Base-by-base conservation (phyloP, 2,888 invertebrate genomes). In the Ophraella communa region DNA sequence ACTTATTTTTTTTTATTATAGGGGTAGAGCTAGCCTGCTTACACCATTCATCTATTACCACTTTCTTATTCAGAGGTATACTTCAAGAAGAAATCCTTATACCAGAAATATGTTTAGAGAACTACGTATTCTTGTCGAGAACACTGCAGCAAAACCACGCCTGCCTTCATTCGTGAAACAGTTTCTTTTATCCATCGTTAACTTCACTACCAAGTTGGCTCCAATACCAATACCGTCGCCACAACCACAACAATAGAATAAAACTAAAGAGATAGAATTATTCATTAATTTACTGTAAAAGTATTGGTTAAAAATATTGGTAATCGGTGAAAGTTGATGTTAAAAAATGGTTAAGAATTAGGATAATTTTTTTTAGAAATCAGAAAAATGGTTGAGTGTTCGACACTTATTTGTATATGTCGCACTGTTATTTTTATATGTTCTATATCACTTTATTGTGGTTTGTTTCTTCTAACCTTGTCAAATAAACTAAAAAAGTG, bases 31-130 rank as follows among this genome's bases (percentile, higher is more conserved):
- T 78, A 94, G 93, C 24, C 84, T 98, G 64, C 85, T 98, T 78
- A 93, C 96, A 11, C 97, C 98, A 47, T 93, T 99, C 83, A 89
- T 97, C 77, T 99, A 98, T 86, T 98, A 97, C 84, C 94, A 98
- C 81, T 99, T 99, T 84, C 85, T 99, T 76, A 89, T 91, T 66
- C 88, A 95, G 80, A 91, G 99, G 67, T 96, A 98, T 84, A 86
- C 92, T 66, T 98, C 98, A 4, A 89, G 95, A 63, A 90, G 99
- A 75, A 99, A 99, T 86, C 97, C 98, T 0, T 95, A 95, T 85
- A 96, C 96, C 59, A 90, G 96, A 79, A 95, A 91, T 81, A 92
- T 96, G 82, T 98, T 97, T 85, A 87, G 88, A 71, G 97, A 97
- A 82, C 84, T 98, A 77, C 88, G 95, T 71, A 85, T 90, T 71